phyloP scores from a whole-genome alignment of 2,888 invertebrate species.

The Agrilus biguttatus region DNA sequence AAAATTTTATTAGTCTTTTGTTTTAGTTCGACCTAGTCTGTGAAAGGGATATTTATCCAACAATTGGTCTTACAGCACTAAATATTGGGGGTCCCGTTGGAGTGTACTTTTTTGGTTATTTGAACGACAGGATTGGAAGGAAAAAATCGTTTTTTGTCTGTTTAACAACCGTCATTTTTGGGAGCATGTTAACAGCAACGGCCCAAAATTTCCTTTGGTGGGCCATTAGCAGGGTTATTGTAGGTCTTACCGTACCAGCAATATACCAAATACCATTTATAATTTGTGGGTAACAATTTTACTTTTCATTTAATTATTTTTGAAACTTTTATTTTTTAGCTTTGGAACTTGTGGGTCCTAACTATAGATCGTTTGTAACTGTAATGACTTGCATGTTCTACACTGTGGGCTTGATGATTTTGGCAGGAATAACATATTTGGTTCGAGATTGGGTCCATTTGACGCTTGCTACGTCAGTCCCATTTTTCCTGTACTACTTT shows the following conservation, averaged over 20 bases:
- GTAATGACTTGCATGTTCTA: slow-evolving; percentile 87
- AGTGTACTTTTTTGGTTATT: slow-evolving; percentile 71
- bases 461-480: slow-evolving; percentile 67
- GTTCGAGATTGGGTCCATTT: slow-evolving; percentile 73
- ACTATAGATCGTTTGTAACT: slow-evolving; percentile 81
- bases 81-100: slow-evolving; percentile 84
- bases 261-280: slow-evolving; percentile 91
- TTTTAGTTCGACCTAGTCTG: slow-evolving; percentile 83
- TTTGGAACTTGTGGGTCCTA: slow-evolving; percentile 80
- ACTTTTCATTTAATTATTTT: not conserved
- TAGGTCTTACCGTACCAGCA: slow-evolving; percentile 85
- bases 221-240: slow-evolving; percentile 64
- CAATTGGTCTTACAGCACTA: slow-evolving; percentile 69
- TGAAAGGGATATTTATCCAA: slow-evolving; percentile 73
- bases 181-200: slow-evolving; percentile 66
- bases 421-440: slow-evolving; percentile 73
- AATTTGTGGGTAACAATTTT: slow-evolving; percentile 58
- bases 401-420: slow-evolving; percentile 68
- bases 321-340: slow-evolving; percentile 40
- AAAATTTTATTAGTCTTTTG: not conserved
- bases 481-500: slow-evolving; percentile 70
- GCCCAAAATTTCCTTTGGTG: slow-evolving; percentile 71
- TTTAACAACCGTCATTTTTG: slow-evolving; percentile 62
- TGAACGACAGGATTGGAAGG: slow-evolving; percentile 79
- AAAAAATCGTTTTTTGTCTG: slow-evolving; percentile 77